Percentiles rank a stretch among this genome's conserved stretches.
Evolutionary conservation across 2,888 invertebrate species (phyloP).

Genomic region (Agonopterix heracliana): DNA sequence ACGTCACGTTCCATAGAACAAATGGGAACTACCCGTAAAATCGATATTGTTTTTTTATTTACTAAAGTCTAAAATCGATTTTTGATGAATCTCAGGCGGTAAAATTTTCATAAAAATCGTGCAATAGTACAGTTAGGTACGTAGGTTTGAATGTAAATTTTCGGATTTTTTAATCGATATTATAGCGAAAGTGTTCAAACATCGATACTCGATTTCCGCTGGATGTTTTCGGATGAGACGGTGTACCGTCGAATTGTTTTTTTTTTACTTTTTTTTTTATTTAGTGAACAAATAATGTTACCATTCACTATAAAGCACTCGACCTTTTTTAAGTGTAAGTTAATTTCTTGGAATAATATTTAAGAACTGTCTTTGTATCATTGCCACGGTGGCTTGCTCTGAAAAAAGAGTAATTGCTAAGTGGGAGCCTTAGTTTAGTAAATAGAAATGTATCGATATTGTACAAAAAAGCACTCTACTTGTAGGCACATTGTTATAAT

Average conservation of each 20-base stretch:
- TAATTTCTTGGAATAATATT: conserved; percentile 44
- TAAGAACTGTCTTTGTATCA: conserved; percentile 26
- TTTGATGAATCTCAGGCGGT: conserved; percentile 29
- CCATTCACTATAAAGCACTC: conserved; percentile 69
- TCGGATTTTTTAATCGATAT: too few species aligned
- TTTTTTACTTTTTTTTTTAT: conserved; percentile 33
- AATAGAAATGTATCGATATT: conserved; percentile 57
- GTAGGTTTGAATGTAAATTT: too few species aligned
- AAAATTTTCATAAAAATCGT: conserved; percentile 20
- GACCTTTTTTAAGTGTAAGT: conserved; percentile 57
- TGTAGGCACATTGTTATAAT: conserved; percentile 70
- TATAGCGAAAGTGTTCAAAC: too few species aligned
- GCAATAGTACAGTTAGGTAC: conserved; percentile 15
- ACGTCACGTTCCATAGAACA: too few species aligned
- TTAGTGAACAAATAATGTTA: conserved; percentile 72
- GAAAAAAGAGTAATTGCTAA: conserved; percentile 12
- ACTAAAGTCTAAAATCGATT: too few species aligned
- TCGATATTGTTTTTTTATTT: too few species aligned
- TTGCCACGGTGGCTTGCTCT: conserved; percentile 6
- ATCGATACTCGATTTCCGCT: too few species aligned
- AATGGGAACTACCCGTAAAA: too few species aligned
- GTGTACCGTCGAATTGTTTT: not conserved
- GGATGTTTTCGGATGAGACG: not conserved
- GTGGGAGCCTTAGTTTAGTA: conserved; percentile 44
- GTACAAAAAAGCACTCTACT: conserved; percentile 69